Evolutionary conservation across 2,797 vertebrate species (phyloP).

Genomic region (Coregonus sp.): DNA sequence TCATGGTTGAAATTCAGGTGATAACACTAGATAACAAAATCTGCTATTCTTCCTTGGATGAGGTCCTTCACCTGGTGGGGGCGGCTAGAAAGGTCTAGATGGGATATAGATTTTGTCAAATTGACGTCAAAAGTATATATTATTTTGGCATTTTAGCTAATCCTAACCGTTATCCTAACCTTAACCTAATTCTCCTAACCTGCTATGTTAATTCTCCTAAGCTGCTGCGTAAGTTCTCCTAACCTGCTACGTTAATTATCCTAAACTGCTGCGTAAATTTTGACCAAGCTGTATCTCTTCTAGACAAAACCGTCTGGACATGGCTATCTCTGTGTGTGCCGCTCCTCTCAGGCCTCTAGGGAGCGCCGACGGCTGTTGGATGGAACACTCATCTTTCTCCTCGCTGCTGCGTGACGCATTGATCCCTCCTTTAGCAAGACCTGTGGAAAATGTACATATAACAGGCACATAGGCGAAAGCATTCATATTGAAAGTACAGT

Average conservation of each 20-base stretch:
- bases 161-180: too few relatives aligned
- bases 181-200: too few relatives aligned
- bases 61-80: too few relatives aligned
- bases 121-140: too few relatives aligned
- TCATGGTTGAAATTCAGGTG: neutral
- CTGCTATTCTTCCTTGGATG: neutral
- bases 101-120: too few relatives aligned
- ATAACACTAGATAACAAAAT: neutral
- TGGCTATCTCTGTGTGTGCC: neutral
- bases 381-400: slow-evolving; percentile 41
- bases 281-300: neutral
- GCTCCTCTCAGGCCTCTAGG: slow-evolving; percentile 16
- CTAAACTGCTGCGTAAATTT: too few relatives aligned
- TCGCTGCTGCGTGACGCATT: slow-evolving; percentile 23
- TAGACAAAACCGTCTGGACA: neutral
- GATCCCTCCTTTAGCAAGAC: slow-evolving; percentile 53
- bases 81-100: too few relatives aligned
- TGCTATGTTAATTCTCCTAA: too few relatives aligned
- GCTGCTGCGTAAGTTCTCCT: too few relatives aligned
- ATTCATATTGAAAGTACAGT: neutral
- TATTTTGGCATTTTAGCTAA: too few relatives aligned
- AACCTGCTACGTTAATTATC: too few relatives aligned
- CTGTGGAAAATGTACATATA: slow-evolving; percentile 25
- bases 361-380: slow-evolving; percentile 31
- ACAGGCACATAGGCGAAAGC: neutral